Conservation (phyloP, 2,797 vertebrate species). For the Trachops cirrhosus region DNA sequence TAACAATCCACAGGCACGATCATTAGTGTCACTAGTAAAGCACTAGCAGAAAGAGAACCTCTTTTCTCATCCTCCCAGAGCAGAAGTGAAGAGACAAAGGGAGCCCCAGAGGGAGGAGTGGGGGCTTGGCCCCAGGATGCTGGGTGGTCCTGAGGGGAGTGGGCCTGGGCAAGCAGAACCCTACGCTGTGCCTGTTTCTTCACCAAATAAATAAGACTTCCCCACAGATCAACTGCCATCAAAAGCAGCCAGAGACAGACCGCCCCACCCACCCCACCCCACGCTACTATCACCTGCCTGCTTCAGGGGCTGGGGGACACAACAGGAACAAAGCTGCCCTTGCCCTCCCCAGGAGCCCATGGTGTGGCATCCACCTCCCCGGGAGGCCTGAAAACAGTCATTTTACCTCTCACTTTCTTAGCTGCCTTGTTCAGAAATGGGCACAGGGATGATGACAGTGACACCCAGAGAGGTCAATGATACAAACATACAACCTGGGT, state of each 20-base stretch:
- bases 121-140: not conserved
- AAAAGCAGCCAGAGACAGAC: not conserved
- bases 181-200: not conserved
- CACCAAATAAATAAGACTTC: not conserved
- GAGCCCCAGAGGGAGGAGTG: not conserved
- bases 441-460: not conserved
- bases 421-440: not conserved
- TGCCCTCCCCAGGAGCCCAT: not conserved
- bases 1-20: not conserved
- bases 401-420: not conserved
- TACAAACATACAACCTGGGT: not conserved
- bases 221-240: accelerated
- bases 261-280: not conserved
- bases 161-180: not conserved
- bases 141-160: not conserved
- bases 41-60: not conserved
- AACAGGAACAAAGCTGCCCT: not conserved
- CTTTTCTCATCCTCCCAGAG: not conserved
- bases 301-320: not conserved
- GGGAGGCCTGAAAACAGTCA: not conserved
- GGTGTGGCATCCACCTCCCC: not conserved
- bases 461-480: not conserved
- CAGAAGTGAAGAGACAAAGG: not conserved
- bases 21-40: not conserved
- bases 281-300: not conserved